Percentiles rank a stretch among this genome's conserved stretches.
Conservation (phyloP, 2,113 vertebrate species). For the Urocolius indicus region DNA sequence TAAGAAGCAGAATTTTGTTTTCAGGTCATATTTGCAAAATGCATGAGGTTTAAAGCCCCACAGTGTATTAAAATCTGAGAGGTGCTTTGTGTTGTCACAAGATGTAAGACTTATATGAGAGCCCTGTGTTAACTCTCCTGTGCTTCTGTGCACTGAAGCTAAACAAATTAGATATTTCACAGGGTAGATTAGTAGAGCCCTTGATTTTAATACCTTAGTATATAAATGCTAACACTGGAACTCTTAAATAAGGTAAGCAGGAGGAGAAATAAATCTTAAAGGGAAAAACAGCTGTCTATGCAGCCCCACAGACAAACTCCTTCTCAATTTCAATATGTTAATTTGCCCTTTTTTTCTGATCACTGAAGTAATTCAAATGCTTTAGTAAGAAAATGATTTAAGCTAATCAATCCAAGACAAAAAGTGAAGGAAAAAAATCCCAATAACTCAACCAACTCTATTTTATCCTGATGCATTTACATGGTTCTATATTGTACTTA, state of each 20-base stretch:
- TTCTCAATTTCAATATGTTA: not conserved
- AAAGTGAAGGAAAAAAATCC: not conserved
- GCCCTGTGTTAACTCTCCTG: conserved; percentile 48
- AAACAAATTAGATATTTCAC: conserved; percentile 70
- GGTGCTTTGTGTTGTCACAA: conserved; percentile 71
- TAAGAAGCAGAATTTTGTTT: conserved; percentile 45
- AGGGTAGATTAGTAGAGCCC: conserved; percentile 43
- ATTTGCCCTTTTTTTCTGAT: not conserved
- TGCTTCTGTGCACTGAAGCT: conserved; percentile 64
- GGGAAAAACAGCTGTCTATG: conserved; percentile 3
- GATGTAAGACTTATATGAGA: conserved; percentile 67
- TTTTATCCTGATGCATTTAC: not conserved
- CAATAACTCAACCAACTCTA: rapidly evolving
- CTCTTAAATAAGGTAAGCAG: conserved; percentile 46
- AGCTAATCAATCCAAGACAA: not conserved
- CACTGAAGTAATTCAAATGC: not conserved
- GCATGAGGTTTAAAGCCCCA: conserved; percentile 62
- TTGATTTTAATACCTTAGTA: conserved; percentile 59
- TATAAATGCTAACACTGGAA: conserved; percentile 53
- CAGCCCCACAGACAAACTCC: not conserved
- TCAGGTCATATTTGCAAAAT: conserved; percentile 72
- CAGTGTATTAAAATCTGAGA: conserved; percentile 51
- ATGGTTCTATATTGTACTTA: not conserved
- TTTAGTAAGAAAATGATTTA: not conserved
- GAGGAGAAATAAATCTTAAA: conserved; percentile 40